A percentile compares a stretch with the other conserved stretches of the same genome.
These are phyloP conservation scores for Drosophila emarginata DNA, from an alignment of 2,888 invertebrate species.

Conservation along the genomic window DNA sequence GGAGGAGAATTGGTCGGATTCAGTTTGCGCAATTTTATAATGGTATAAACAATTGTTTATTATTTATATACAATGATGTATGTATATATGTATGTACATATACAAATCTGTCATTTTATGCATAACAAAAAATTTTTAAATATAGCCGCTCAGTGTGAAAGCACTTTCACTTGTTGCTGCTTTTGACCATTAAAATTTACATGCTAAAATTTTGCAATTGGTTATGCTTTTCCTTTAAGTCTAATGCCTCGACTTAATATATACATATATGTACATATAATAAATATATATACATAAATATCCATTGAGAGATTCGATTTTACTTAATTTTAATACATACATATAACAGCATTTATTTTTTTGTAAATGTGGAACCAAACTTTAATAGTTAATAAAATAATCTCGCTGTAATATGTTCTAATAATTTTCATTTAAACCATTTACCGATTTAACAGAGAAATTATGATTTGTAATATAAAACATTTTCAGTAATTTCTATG, in stretches of 20 bases:
- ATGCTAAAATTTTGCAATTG: slow-evolving; percentile 27
- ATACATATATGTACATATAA: too few species aligned
- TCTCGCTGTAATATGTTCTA: too few species aligned
- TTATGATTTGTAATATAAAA: not conserved
- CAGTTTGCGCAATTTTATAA: slow-evolving; percentile 51
- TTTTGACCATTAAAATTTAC: not conserved
- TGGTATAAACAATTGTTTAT: slow-evolving; percentile 13
- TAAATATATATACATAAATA: too few species aligned
- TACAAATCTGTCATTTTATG: slow-evolving; percentile 26
- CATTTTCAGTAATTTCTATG: not conserved
- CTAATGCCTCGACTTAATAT: too few species aligned
- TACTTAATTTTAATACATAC: too few species aligned
- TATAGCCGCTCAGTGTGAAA: slow-evolving; percentile 42
- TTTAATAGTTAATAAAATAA: too few species aligned
- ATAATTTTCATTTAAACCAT: too few species aligned
- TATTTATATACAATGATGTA: slow-evolving; percentile 13
- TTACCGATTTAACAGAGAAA: not conserved
- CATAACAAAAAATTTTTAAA: slow-evolving; percentile 47
- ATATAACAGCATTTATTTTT: too few species aligned
- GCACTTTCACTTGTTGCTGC: slow-evolving; percentile 70
- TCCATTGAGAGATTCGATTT: too few species aligned
- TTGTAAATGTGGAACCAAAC: too few species aligned
- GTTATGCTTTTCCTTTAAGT: slow-evolving; percentile 19
- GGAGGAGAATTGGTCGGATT: slow-evolving; percentile 16
- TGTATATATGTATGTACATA: slow-evolving; percentile 18